Conservation (phyloP, 2,797 vertebrate genomes). For the Odontamblyopus lacepedii region DNA sequence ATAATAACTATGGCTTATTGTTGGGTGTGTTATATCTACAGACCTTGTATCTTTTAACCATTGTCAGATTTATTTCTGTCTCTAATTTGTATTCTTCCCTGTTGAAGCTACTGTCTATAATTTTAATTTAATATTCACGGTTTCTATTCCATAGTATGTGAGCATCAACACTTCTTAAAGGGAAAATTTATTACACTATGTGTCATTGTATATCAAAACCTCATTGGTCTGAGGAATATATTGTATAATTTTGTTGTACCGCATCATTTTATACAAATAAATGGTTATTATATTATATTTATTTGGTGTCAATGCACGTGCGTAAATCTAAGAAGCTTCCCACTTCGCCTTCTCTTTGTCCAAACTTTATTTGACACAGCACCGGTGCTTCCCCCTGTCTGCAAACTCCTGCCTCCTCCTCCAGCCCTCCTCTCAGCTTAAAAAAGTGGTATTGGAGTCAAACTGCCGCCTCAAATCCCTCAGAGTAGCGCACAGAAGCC, state of each 20-base stretch:
- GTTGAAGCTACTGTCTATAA: constrained; percentile 21
- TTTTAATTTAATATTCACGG: constrained; percentile 8
- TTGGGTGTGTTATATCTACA: constrained; percentile 27
- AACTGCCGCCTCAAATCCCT: constrained; percentile 12
- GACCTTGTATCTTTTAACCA: constrained; percentile 25
- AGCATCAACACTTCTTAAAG: constrained; percentile 35
- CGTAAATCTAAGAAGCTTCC: background rate
- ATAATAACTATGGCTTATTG: constrained; percentile 23
- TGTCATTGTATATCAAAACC: constrained; percentile 4
- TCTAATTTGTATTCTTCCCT: constrained; percentile 20
- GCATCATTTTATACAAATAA: constrained; percentile 44
- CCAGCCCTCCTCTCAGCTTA: constrained; percentile 59
- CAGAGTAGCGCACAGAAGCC: constrained; percentile 8
- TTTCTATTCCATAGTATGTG: constrained; percentile 25
- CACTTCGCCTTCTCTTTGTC: background rate
- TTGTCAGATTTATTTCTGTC: constrained; percentile 30
- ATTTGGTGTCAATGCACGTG: background rate
- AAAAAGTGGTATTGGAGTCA: constrained; percentile 22
- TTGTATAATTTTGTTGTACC: constrained; percentile 42
- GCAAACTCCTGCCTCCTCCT: constrained; percentile 37
- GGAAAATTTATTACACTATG: constrained; percentile 38
- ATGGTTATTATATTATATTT: background rate
- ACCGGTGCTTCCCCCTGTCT: background rate
- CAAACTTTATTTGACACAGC: constrained; percentile 6
- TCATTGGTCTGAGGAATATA: constrained; percentile 19